Evolutionary conservation across 2,797 vertebrate species (phyloP).

Genomic region (Sebastes jordani): DNA sequence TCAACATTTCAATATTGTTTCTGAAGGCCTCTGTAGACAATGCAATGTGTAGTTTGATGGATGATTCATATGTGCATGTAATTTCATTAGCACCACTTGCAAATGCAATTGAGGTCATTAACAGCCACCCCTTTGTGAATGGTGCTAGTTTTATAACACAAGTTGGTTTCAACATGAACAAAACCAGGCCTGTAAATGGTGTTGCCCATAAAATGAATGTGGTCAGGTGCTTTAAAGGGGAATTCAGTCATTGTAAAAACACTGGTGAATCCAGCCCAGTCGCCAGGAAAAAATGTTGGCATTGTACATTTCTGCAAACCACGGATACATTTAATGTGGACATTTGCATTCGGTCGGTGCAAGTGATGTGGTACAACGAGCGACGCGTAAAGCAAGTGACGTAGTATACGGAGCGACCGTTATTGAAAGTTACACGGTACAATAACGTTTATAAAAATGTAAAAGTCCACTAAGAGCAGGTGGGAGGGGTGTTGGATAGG

Average conservation of each 20-base stretch:
- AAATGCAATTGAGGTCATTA: not conserved
- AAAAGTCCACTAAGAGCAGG: too few relatives aligned
- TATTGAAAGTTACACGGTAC: not conserved
- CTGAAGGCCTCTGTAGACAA: not conserved
- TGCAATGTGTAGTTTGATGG: not conserved
- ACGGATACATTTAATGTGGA: not conserved
- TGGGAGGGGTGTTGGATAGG: too few relatives aligned
- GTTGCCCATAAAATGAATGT: not conserved
- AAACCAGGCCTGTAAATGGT: constrained; percentile 1
- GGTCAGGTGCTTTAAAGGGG: not conserved
- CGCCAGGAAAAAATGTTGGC: too few relatives aligned
- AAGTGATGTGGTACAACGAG: too few relatives aligned
- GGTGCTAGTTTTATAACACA: not conserved
- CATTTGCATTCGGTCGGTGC: not conserved
- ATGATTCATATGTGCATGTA: not conserved
- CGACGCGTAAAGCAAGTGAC: not conserved
- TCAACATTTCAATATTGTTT: not conserved
- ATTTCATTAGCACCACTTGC: not conserved
- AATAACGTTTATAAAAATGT: not conserved
- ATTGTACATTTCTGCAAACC: too few relatives aligned
- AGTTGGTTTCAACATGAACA: not conserved
- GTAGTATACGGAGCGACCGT: not conserved
- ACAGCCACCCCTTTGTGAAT: not conserved
- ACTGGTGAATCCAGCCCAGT: too few relatives aligned
- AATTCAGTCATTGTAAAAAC: not conserved